Conservation (phyloP, 1,140 invertebrate genomes). For the Tetraneura akinire region DNA sequence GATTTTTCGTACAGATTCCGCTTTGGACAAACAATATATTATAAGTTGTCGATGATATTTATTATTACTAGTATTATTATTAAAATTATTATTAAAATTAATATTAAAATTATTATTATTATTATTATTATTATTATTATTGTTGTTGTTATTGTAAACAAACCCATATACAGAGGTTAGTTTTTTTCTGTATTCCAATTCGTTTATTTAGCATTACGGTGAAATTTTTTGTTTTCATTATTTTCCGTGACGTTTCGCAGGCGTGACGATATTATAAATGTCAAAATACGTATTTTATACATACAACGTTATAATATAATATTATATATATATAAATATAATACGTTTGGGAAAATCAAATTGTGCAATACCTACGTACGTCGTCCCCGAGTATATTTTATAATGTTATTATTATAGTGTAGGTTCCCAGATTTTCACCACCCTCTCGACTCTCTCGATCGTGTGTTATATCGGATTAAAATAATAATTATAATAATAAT, state of each 20-base stretch:
- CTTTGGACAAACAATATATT: not conserved
- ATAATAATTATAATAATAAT: constrained; percentile 24
- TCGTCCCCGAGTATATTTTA: too few species aligned
- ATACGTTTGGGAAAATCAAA: too few species aligned
- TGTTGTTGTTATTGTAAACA: too few species aligned
- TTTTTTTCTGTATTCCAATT: not conserved
- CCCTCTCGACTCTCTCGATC: constrained; percentile 23
- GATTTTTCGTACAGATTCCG: not conserved
- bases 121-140: too few species aligned
- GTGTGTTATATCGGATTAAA: constrained; percentile 29
- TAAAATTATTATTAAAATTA: too few species aligned
- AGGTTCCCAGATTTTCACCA: constrained; percentile 41
- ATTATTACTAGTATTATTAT: too few species aligned
- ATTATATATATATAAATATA: too few species aligned
- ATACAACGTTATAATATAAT: not conserved
- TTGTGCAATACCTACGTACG: too few species aligned
- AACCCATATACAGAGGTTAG: not conserved
- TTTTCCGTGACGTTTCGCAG: not conserved
- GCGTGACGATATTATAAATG: not conserved
- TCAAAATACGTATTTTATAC: not conserved
- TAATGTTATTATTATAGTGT: too few species aligned
- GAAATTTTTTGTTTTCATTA: not conserved
- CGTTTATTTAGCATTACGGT: not conserved
- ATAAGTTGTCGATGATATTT: too few species aligned
- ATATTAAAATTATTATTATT: too few species aligned